Base-by-base conservation (phyloP, 2,888 invertebrate genomes). In the Sarcophaga carnaria region DNA sequence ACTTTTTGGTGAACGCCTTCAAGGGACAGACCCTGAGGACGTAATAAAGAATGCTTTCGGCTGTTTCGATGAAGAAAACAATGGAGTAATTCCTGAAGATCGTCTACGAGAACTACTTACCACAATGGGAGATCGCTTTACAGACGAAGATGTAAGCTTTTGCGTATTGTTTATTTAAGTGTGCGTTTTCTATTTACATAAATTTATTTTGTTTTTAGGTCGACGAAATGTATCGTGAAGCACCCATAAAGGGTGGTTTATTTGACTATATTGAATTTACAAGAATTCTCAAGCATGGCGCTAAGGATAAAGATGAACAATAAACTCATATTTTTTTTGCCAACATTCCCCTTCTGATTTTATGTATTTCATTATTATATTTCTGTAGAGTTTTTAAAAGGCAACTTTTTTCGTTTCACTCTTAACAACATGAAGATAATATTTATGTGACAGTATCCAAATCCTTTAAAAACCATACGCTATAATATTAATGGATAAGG, bases 1-100 rank as follows among this genome's bases (percentile, higher is more conserved):
- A 0, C 95, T 99, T 89, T 99, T 99, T 92, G 99, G 99, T 12
- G 99, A 99, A 93, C 96, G 99, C 80, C 95, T 99, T 79, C 99
- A 99, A 93, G 99, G 99, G 62, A 99, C 99, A 0, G 99, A 99
- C 94, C 99, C 99, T 2, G 99, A 99, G 93, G 99, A 99, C 94
- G 99, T 99, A 17, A 99, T 99, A 90, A 98, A 99, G 93, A 99
- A 99, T 94, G 99, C 99, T 20, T 99, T 99, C 93, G 99, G 98
- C 72, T 99, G 99, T 93, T 99, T 99, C 93, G 99, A 99, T 93
- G 99, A 99, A 93, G 99, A 99, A 90, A 99, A 99, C 92, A 96
- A 94, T 89, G 99, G 99, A 0, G 96, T 96, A 80, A 97, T 99
- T 88, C 97, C 97, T 90, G 99, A 99, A 93, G 99, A 99, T 90